Base-by-base conservation (phyloP, 2,888 invertebrate species). In the Sphaerophoria taeniata region DNA sequence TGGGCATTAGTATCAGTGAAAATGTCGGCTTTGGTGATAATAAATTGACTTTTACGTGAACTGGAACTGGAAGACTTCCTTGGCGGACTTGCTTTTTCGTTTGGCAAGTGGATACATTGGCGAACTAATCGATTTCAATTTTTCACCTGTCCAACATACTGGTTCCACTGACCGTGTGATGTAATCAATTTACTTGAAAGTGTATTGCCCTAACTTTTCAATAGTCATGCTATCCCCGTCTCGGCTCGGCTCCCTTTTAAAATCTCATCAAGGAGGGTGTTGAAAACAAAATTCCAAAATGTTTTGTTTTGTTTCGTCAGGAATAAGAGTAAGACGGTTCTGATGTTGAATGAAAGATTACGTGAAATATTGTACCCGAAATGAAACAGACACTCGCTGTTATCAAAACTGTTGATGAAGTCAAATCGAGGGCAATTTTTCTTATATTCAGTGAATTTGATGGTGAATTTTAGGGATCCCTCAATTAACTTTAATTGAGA, bases 41-140 rank as follows among this genome's bases (percentile, higher is more conserved):
- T 85, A 85, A 85, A 85, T 85, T 81, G 76, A 85, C 72, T 85
- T 85, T 70, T 73, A 76, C 61, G 74, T 45, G 74, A 73, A 76
- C 24, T 60, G n/a, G n/a, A n/a, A n/a, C n/a, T n/a, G 67, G 65
- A 47, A 11, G 9, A 31, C 6, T 12, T 45, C 14, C 58, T 49
- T 56, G 74, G 51, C 73, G 61, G 24, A 34, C 34, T 16, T 12
- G 53, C 24, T 53, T 61, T 55, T 34, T 47, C 34, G 53, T 49
- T 67, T 60, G 63, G 58, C 85, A 81, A 73, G 76, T 81, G 81
- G 60, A 70, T 77, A 65, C 73, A 77, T 81, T 58, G 70, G 51
- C 60, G 70, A 73, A 81, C 81, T 85, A 85, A 85, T 85, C 76
- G 85, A 73, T 69, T 81, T 49, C 65, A 73, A 85, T 85, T 77